These are phyloP conservation scores for Dynastes grantii DNA, from an alignment of 2,888 invertebrate species.

Conservation along the genomic window DNA sequence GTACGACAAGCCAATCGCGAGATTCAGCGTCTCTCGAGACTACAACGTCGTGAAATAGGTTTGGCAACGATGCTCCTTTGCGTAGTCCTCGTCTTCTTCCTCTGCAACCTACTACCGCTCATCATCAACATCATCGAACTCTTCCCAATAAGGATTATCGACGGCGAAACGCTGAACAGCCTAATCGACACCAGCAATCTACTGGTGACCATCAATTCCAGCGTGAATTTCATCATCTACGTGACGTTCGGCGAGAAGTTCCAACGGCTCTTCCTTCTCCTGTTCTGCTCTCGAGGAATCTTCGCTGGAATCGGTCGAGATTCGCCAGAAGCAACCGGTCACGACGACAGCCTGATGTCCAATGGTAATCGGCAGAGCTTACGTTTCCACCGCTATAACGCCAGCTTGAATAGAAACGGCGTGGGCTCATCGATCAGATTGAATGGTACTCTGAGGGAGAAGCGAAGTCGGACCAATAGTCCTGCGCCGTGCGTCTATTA, in stretches of 20 bases:
- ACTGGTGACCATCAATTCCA: conserved; percentile 96
- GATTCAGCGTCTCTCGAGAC: conserved; percentile 89
- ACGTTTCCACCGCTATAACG: conserved; percentile 75
- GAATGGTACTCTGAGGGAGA: conserved; percentile 54
- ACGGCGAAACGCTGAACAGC: conserved; percentile 77
- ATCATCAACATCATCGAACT: conserved; percentile 89
- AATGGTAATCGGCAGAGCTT: conserved; percentile 84
- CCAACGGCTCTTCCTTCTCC: conserved; percentile 84
- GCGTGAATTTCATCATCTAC: conserved; percentile 98
- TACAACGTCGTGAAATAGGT: conserved; percentile 93
- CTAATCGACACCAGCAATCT: conserved; percentile 90
- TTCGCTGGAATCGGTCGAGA: conserved; percentile 74
- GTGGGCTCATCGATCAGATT: conserved; percentile 59
- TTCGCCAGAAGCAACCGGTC: conserved; percentile 80
- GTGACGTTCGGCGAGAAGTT: conserved; percentile 98
- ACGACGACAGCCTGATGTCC: conserved; percentile 88
- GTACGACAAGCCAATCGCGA: conserved; percentile 92
- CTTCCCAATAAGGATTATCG: conserved; percentile 68
- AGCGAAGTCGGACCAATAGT: conserved; percentile 65
- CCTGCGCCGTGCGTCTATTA: conserved; percentile 75
- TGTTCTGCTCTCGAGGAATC: conserved; percentile 80
- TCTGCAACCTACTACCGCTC: conserved; percentile 91
- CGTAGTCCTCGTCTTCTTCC: conserved; percentile 94
- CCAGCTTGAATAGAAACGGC: conserved; percentile 69
- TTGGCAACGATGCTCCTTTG: conserved; percentile 96